Evolutionary conservation across 2,888 invertebrate genomes (phyloP).

Genomic region (Microctonus brassicae): DNA sequence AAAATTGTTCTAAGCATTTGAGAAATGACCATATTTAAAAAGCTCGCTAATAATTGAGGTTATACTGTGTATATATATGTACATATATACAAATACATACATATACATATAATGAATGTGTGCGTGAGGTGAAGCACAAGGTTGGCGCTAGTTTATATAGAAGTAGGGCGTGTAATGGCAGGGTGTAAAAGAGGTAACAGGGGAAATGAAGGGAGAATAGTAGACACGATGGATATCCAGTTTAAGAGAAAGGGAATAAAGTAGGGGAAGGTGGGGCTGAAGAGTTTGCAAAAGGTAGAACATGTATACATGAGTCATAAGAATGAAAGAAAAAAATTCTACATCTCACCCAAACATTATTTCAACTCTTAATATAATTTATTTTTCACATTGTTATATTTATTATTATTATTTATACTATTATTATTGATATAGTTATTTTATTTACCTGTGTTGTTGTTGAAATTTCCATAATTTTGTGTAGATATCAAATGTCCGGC

Average conservation of each 20-base stretch:
- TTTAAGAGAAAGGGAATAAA: slow-evolving; percentile 18
- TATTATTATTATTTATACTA: background rate
- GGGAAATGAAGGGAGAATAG: background rate
- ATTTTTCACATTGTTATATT: background rate
- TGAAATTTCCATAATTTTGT: slow-evolving; percentile 99
- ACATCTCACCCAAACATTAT: background rate
- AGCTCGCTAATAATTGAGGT: no score
- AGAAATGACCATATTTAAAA: no score
- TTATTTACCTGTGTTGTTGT: slow-evolving; percentile 86
- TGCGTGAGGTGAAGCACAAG: slow-evolving; percentile 22
- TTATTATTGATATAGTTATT: background rate
- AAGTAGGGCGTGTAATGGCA: slow-evolving; percentile 32
- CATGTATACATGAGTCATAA: slow-evolving; percentile 2
- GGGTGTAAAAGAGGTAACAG: slow-evolving; percentile 17
- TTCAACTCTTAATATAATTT: background rate
- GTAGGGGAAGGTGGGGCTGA: slow-evolving; percentile 22
- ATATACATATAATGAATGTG: slow-evolving; percentile 31
- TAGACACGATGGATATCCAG: slow-evolving; percentile 9
- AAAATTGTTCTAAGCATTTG: no score
- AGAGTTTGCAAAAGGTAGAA: slow-evolving; percentile 3
- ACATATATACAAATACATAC: background rate
- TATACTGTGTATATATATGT: no score
- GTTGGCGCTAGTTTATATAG: slow-evolving; percentile 19
- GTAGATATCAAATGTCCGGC: slow-evolving; percentile 96
- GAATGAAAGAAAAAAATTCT: background rate